Conservation (phyloP, 2,888 invertebrate genomes). For the Stenurella melanura region DNA sequence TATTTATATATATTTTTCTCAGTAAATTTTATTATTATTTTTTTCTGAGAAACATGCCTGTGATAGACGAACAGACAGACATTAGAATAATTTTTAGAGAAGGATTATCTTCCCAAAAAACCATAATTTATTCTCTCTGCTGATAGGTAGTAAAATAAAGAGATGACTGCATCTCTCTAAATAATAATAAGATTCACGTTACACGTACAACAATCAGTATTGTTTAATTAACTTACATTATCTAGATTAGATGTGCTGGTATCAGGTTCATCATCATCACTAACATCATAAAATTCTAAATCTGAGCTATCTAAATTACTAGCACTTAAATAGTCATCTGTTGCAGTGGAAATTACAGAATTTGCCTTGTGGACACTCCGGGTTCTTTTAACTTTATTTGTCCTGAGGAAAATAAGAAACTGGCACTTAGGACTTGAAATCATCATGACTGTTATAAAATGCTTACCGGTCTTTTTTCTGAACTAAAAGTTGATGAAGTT, state of each 20-base stretch:
- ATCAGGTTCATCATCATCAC: constrained; percentile 68
- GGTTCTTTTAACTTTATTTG: constrained; percentile 44
- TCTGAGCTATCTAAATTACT: constrained; percentile 69
- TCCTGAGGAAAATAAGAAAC: constrained; percentile 39
- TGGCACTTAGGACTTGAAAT: no score
- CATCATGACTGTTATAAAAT: neutral
- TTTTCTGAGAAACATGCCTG: no score
- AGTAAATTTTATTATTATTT: no score
- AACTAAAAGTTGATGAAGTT: constrained; percentile 65
- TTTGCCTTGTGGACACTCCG: constrained; percentile 46
- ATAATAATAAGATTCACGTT: no score
- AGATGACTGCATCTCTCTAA: no score
- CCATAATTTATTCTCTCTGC: no score
- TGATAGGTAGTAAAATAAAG: no score
- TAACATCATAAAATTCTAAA: constrained; percentile 71
- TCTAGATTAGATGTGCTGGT: constrained; percentile 48
- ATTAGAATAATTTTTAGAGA: no score
- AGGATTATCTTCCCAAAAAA: no score
- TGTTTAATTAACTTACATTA: constrained; percentile 48
- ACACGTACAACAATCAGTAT: no score
- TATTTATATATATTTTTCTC: no score
- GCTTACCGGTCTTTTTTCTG: constrained; percentile 56
- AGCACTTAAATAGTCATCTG: constrained; percentile 68
- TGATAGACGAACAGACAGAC: no score
- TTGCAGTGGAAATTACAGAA: constrained; percentile 50